Percentiles rank a stretch among this genome's conserved stretches.
Conservation (phyloP, 2,797 vertebrate species). For the Sebastiscus tertius region DNA sequence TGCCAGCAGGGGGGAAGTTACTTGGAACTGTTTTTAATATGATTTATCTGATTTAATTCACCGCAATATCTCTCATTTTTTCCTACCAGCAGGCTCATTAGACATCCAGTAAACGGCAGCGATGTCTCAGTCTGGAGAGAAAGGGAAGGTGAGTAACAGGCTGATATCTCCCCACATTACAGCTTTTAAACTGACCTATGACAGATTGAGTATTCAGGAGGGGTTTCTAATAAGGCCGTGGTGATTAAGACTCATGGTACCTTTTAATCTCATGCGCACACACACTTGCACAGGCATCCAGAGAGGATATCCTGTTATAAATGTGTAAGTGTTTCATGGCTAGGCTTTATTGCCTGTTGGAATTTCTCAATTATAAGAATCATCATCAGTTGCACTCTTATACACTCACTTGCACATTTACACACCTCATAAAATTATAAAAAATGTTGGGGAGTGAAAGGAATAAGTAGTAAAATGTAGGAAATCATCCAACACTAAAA, state of each 20-base stretch:
- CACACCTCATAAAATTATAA: constrained; percentile 21
- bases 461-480: neutral
- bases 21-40: neutral
- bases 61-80: neutral
- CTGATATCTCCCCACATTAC: neutral
- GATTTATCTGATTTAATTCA: neutral
- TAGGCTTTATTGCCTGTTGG: constrained; percentile 58
- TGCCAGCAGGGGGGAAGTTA: neutral
- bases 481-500: neutral
- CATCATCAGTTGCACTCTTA: constrained; percentile 42
- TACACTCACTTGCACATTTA: neutral
- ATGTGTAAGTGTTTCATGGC: constrained; percentile 50
- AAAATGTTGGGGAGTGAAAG: neutral
- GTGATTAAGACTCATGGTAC: constrained; percentile 43
- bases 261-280: constrained; percentile 59
- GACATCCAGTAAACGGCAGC: constrained; percentile 55
- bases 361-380: constrained; percentile 31
- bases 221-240: constrained; percentile 17
- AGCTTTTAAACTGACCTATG: neutral
- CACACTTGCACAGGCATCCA: constrained; percentile 58
- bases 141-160: constrained; percentile 86
- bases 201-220: neutral
- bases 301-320: constrained; percentile 74
- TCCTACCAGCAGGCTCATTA: constrained; percentile 48
- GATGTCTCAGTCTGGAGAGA: constrained; percentile 90